These are phyloP conservation scores for Acyrthosiphon pisum DNA, from an alignment of 1,140 invertebrate genomes.

Conservation along the genomic window DNA sequence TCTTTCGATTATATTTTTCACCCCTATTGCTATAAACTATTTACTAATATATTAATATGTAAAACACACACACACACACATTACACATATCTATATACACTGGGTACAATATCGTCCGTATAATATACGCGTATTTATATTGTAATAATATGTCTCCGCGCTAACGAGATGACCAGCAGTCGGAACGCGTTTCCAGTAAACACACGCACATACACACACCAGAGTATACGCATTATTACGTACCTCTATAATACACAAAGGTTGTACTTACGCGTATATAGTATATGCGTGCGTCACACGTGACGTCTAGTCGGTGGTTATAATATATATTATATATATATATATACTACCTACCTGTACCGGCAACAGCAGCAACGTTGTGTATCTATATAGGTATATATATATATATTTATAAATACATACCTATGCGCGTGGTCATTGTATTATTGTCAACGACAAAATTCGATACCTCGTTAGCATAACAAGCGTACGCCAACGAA, in stretches of 20 bases:
- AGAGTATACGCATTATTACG: neutral
- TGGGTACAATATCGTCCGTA: neutral
- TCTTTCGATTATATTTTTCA: neutral
- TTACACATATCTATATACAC: neutral
- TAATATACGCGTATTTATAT: neutral
- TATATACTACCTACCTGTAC: neutral
- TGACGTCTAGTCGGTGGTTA: neutral
- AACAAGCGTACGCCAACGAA: conserved; percentile 17
- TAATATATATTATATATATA: neutral
- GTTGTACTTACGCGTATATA: conserved; percentile 1
- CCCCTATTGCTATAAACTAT: neutral
- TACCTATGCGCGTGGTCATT: neutral
- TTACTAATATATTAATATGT: neutral
- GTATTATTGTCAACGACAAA: conserved; percentile 28
- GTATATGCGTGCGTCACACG: neutral
- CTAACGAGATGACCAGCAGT: conserved; percentile 15
- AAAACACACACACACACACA: neutral
- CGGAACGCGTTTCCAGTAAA: conserved; percentile 26
- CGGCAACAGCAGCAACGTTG: neutral
- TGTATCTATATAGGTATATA: neutral
- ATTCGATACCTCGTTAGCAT: conserved; percentile 53
- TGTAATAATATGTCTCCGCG: neutral
- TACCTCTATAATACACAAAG: neutral
- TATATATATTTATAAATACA: neutral
- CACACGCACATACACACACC: neutral